Base-by-base conservation (phyloP, 2,888 invertebrate species). In the Papilio gigon region DNA sequence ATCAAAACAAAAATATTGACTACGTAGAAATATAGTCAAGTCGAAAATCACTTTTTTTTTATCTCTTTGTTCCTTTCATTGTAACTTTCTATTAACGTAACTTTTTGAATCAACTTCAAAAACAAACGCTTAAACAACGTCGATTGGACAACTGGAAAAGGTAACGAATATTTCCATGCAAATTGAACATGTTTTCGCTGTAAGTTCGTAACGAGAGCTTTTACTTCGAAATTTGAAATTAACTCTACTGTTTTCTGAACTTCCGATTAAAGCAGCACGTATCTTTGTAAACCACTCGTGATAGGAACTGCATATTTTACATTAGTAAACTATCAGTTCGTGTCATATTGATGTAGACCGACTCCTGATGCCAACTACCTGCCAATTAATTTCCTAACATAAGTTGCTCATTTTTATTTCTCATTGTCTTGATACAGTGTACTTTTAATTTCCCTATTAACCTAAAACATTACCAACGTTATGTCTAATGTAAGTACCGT, bases 161-260 rank as follows among this genome's bases (percentile, higher is more conserved):
- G 30, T 56, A 56, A 56, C 53, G 14, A 27, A 50, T 12, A 53
- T 27, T 30, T 53, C 53, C 53, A 53, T 53, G 53, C 30, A 53
- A 56, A 56, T 30, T 17, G 17, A 56, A 30, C 30, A 30, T 30
- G 53, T 56, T 56, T 30, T 30, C 27, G n/a, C 25, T 56, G 53
- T 17, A 56, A 56, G 30, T 56, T 56, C 53, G 30, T 8, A 30
- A 56, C 30, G 1, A 56, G 30, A 17, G 30, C 30, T 27, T 50
- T 53, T 8, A 53, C 25, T 22, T 12, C 0, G n/a, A 53, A 53
- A 53, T 53, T 27, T 27, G 14, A n/a, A 53, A 27, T 27, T 14
- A 30, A 17, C 30, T 30, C 30, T n/a, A 27, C 27, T 27, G 8
- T 53, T 53, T 47, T 22, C 40, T 40, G n/a, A 4, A 40, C 40